Base-by-base conservation (phyloP, 2,113 vertebrate species). In the Neolamprologus brichardi region DNA sequence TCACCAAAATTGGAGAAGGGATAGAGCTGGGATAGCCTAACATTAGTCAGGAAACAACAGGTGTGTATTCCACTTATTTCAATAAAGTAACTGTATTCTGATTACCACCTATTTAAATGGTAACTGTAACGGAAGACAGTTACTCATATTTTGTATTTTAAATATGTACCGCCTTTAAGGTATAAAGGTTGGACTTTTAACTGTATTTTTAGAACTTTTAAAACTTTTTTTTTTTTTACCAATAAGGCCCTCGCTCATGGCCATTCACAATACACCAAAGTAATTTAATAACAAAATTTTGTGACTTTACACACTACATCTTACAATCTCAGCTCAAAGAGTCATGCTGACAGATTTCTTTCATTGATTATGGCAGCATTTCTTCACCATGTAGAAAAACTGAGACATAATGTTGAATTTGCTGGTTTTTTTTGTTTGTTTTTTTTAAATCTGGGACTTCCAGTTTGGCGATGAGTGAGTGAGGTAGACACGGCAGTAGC, bases 361-460 rank as follows among this genome's bases (percentile, higher is more conserved):
- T 54, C 20, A 54, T 25, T 54, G 20, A 54, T 54, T 54, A 54
- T 54, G 53, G 20, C 4, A 54, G 20, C 53, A 54, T 54, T 54
- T 54, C 53, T 54, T 54, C 53, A 54, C 53, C 53, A 54, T 54
- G 20, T 54, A 54, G 20, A 54, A 54, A 54, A 54, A 54, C 4
- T 54, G 53, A 54, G 20, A 54, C 20, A 54, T 54, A 54, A 25
- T 54, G 53, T 54, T 54, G 53, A 54, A 54, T 13, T 54, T 54
- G 20, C 11, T 54, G 52, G 0, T 0, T 23, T 13, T 53, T 23
- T 54, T 39, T 39, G 34, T 37, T 39, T 39, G 37, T 11, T 39
- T 39, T 39, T 39, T 39, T 39, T 11, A 2, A 10, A 39, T 39
- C 37, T 39, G 37, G 37, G 37, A 39, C 9, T 37, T 37, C 34